These are phyloP conservation scores for Crocodylus rhombifer DNA, from an alignment of 2,797 vertebrate genomes.

Conservation along the genomic window DNA sequence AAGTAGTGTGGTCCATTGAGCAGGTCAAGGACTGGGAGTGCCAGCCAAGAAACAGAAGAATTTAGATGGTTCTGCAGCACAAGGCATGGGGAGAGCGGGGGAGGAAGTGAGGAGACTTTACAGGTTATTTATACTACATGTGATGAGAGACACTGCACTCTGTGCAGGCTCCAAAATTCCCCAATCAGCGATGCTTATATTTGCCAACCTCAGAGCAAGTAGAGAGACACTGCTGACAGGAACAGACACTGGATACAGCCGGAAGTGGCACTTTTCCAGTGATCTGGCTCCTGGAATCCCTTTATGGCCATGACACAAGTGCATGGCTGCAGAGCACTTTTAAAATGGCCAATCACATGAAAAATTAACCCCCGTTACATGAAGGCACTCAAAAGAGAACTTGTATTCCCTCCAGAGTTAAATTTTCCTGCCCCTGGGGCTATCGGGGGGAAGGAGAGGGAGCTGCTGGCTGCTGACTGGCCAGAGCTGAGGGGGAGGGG, in stretches of 20 bases:
- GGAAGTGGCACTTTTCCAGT: neutral
- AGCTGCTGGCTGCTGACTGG: no score
- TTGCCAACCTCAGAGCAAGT: neutral
- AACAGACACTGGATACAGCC: neutral
- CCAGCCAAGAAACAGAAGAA: neutral
- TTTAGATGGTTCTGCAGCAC: neutral
- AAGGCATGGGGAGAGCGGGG: neutral
- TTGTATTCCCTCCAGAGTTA: no score
- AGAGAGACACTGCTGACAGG: neutral
- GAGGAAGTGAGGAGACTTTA: accelerated
- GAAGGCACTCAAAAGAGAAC: no score
- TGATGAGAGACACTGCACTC: neutral
- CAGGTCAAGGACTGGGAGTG: neutral
- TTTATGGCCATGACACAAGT: no score
- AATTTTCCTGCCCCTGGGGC: no score
- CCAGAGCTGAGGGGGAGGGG: no score
- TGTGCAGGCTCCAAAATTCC: neutral
- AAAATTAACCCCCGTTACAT: no score
- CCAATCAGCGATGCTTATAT: neutral
- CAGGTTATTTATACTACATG: neutral
- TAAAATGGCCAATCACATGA: no score
- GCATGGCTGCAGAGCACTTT: no score
- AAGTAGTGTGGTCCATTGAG: accelerated
- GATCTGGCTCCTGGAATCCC: neutral
- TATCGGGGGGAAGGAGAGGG: no score